Evolutionary conservation across 2,113 vertebrate species (phyloP).

Genomic region (Dasyornis broadbenti): DNA sequence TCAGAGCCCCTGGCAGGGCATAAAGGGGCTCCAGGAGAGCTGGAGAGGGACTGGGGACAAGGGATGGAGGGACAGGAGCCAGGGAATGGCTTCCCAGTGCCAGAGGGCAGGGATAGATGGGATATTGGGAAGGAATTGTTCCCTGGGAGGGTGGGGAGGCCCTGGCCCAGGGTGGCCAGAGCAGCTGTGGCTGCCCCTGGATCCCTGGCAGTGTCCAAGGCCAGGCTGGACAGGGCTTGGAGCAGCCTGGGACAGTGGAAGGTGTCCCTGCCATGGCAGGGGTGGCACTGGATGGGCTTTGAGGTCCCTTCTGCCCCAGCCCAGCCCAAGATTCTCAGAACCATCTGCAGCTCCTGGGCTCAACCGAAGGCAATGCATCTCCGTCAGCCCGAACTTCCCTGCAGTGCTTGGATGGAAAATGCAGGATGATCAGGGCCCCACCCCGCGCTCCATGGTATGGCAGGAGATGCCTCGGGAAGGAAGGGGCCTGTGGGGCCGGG

Average conservation of each 20-base stretch:
- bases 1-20: no score
- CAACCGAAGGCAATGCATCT: fast-evolving
- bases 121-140: neutral
- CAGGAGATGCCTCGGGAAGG: neutral
- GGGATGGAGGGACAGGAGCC: neutral
- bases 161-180: neutral
- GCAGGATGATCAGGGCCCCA: neutral
- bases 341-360: fast-evolving
- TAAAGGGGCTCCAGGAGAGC: no score
- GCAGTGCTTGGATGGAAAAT: neutral
- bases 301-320: fast-evolving
- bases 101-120: neutral
- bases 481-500: neutral
- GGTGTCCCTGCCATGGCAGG: neutral
- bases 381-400: fast-evolving
- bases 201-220: neutral
- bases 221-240: neutral
- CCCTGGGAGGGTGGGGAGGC: neutral
- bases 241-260: fast-evolving
- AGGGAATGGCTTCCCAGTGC: no score
- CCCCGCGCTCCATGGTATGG: fast-evolving
- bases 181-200: neutral
- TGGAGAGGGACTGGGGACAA: neutral
- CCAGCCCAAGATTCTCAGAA: neutral
- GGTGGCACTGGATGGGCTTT: fast-evolving